Base-by-base conservation (phyloP, 2,888 invertebrate genomes). In the Protonemura montana region DNA sequence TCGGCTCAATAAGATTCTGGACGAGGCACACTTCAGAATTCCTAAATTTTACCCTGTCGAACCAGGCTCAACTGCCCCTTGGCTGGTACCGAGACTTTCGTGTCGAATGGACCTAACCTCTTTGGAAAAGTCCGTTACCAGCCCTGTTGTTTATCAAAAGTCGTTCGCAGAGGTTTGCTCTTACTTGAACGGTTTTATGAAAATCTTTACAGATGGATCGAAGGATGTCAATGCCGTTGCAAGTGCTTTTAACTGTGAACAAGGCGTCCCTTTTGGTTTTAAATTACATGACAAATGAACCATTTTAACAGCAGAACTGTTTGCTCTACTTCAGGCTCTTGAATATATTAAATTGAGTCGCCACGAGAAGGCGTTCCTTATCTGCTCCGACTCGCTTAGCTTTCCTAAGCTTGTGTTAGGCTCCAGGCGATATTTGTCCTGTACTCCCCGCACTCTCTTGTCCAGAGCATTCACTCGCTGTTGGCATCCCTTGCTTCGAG, bases 381-480 rank as follows among this genome's bases (percentile, higher is more conserved):
- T 78, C 6, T 78, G 78, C n/a, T 25, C 78, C 10, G 78, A 78
- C 28, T 78, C 78, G 25, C 26, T 78, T 2, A 78, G 78, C 16
- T 27, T 27, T 26, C n/a, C n/a, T n/a, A n/a, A n/a, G n/a, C n/a
- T n/a, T n/a, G n/a, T n/a, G n/a, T n/a, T n/a, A n/a, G n/a, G n/a
- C n/a, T 78, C n/a, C 78, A 78, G n/a, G 78, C 78, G 26, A 78
- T 78, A 13, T 3, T 26, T 26, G 28, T 10, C 26, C 27, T 78
- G 28, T 78, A 78, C 26, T 28, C 78, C 26, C 27, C 26, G 7
- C 26, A 78, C 78, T 25, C 26, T 28, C 78, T 78, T 10, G 28
- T 78, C 78, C 78, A 78, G 78, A n/a, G 28, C 26, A 28, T 78
- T 29, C 82, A 82, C 25, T n/a, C 35, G 13, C 82, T 82, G 29